These are phyloP conservation scores for Pseudococcus jackbeardsleyi DNA, from an alignment of 2,888 invertebrate genomes.

Conservation along the genomic window DNA sequence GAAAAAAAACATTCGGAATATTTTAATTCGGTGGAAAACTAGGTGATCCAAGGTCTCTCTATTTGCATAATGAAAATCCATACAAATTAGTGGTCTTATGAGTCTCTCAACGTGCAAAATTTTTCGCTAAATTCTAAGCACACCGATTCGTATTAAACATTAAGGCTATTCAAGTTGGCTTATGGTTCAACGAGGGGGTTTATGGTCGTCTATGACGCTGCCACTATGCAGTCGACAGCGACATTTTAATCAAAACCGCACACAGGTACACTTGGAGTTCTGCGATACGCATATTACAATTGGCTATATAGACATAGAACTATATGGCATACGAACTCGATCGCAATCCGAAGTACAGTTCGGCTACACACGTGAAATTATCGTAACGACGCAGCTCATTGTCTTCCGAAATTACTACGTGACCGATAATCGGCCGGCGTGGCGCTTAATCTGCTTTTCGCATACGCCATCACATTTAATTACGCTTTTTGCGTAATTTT, in stretches of 20 bases:
- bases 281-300: background rate
- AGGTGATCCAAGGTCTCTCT: slow-evolving; percentile 23
- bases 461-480: slow-evolving; percentile 21
- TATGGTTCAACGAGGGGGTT: background rate
- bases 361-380: background rate
- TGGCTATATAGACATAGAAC: background rate
- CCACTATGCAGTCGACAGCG: background rate
- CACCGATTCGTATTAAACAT: background rate
- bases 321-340: background rate
- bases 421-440: slow-evolving; percentile 30
- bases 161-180: background rate
- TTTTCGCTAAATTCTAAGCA: background rate
- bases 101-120: background rate
- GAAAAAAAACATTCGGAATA: slow-evolving; percentile 22
- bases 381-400: background rate
- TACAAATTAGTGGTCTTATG: background rate
- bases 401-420: slow-evolving; percentile 49
- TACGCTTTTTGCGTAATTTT: slow-evolving; percentile 44
- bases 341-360: background rate
- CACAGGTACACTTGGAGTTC: background rate
- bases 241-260: background rate
- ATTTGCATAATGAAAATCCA: slow-evolving; percentile 29
- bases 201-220: background rate
- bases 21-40: slow-evolving; percentile 37
- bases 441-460: slow-evolving; percentile 38